Evolutionary conservation across 2,888 invertebrate species (phyloP).

Genomic region (Notocelia uddmanniana): DNA sequence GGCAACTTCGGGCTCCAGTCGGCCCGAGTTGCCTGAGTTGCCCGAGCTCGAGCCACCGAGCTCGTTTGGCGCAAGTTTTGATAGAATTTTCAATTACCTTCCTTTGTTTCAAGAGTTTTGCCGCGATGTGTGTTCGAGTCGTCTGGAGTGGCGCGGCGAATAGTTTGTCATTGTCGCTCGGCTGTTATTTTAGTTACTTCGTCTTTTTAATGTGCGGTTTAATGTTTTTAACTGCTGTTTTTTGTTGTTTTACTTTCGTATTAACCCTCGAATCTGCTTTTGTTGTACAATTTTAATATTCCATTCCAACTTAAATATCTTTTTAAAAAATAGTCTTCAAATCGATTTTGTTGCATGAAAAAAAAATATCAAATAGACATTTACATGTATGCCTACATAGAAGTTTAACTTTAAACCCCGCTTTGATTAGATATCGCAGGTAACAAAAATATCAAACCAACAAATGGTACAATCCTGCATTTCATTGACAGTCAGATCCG

Average conservation of each 20-base stretch:
- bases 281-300: too few relatives aligned
- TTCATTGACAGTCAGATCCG: too few relatives aligned
- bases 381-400: too few relatives aligned
- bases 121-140: slow-evolving; percentile 50
- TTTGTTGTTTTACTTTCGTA: not conserved
- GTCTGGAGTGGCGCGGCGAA: slow-evolving; percentile 48
- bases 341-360: too few relatives aligned
- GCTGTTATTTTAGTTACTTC: slow-evolving; percentile 28
- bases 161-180: slow-evolving; percentile 48
- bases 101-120: slow-evolving; percentile 80
- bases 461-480: too few relatives aligned
- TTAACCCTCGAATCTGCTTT: too few relatives aligned
- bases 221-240: slow-evolving; percentile 11
- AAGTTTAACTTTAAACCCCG: too few relatives aligned
- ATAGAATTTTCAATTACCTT: slow-evolving; percentile 86
- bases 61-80: slow-evolving; percentile 81
- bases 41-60: slow-evolving; percentile 49
- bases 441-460: too few relatives aligned
- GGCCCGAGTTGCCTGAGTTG: slow-evolving; percentile 41
- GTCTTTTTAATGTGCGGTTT: slow-evolving; percentile 15
- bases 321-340: too few relatives aligned
- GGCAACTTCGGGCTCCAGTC: slow-evolving; percentile 61
- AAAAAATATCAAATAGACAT: too few relatives aligned
- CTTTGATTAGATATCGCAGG: too few relatives aligned
- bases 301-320: too few relatives aligned